A percentile compares a stretch with the other conserved stretches of the same genome.
These are phyloP conservation scores for Metridium senile DNA, from an alignment of 92 coral and sea anemone species.

Conservation along the genomic window DNA sequence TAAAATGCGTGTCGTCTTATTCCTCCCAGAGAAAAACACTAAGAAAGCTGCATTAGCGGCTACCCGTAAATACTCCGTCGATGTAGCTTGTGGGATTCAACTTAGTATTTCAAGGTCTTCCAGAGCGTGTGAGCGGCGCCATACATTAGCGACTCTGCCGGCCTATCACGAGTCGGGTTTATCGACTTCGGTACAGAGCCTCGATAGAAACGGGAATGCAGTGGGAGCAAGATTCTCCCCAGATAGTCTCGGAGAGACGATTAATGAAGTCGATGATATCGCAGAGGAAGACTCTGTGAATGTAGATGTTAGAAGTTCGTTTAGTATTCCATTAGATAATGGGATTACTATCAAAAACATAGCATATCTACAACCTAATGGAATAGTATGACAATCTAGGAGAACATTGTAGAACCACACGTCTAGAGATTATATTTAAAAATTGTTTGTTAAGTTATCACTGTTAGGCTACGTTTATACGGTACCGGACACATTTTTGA, in stretches of 20 bases:
- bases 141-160: slow-evolving; percentile 38
- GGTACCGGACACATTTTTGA: no score
- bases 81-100: slow-evolving; percentile 67
- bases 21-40: slow-evolving; percentile 91
- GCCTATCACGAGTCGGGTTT: slow-evolving; percentile 27
- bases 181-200: neutral
- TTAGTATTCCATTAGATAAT: neutral
- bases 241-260: neutral
- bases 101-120: slow-evolving; percentile 24
- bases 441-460: no score
- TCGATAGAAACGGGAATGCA: neutral
- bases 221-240: neutral
- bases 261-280: neutral
- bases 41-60: slow-evolving; percentile 80
- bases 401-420: no score
- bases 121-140: slow-evolving; percentile 45
- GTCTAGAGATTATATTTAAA: no score
- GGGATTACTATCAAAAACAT: neutral
- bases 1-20: slow-evolving; percentile 81
- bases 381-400: no score
- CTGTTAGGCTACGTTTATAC: no score
- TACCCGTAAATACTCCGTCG: slow-evolving; percentile 80
- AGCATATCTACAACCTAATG: neutral
- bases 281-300: neutral
- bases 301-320: neutral